These are phyloP conservation scores for Chamaea fasciata DNA, from an alignment of 2,113 vertebrate species.

Conservation along the genomic window DNA sequence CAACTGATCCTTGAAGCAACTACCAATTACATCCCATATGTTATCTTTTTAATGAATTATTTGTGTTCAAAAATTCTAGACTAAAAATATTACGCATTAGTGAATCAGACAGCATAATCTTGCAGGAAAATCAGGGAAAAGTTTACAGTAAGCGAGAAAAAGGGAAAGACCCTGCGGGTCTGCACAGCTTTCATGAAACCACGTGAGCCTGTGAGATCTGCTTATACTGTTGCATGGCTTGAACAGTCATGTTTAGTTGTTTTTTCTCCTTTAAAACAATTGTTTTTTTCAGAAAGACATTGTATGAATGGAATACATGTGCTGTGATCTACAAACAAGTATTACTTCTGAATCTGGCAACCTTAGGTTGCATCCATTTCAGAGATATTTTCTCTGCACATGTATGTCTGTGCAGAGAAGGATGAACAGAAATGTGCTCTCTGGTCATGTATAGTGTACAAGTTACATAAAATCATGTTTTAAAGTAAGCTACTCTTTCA, in stretches of 20 bases:
- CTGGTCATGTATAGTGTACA: neutral
- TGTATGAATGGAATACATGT: neutral
- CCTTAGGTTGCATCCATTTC: neutral
- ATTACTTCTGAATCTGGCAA: neutral
- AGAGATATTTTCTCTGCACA: accelerated
- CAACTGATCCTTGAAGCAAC: conserved; percentile 13
- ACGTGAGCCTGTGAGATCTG: neutral
- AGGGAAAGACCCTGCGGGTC: neutral
- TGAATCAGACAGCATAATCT: conserved; percentile 38
- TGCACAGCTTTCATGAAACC: neutral
- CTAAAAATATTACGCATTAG: neutral
- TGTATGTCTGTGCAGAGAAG: neutral
- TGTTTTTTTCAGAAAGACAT: neutral
- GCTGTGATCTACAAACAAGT: neutral
- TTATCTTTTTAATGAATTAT: conserved; percentile 46
- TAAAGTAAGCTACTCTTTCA: neutral
- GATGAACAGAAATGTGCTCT: neutral
- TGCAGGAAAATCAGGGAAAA: conserved; percentile 7
- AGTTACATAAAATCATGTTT: neutral
- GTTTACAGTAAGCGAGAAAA: neutral
- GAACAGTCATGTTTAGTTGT: neutral
- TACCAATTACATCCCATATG: neutral
- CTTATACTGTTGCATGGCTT: neutral
- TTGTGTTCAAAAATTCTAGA: conserved; percentile 55
- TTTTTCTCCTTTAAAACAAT: neutral